Evolutionary conservation across 1,140 invertebrate genomes (phyloP), one percentile per base, ranked within the genome.

Genomic region (Sipha flava): DNA sequence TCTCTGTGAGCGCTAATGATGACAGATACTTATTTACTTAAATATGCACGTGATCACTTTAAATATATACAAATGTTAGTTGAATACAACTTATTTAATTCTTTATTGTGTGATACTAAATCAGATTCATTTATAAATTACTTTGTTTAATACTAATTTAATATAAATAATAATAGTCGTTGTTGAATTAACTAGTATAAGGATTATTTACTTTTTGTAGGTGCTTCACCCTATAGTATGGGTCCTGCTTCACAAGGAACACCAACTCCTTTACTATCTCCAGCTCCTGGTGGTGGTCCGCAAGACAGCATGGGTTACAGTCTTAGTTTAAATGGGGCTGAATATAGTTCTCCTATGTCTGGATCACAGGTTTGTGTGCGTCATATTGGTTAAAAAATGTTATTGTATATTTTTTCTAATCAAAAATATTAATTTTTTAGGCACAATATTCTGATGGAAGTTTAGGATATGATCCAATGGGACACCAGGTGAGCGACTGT

Each of bases 191-290:
- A 62, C 31, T 62, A 62, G 34, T 34, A 62, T 62, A n/a, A 62
- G 34, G n/a, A 34, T 34, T n/a, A 43, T 59, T 59, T 68, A 29
- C 23, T 81, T 87, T 87, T 86, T 88, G 87, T 90, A 89, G 93
- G 92, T 85, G 94, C 94, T 81, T 96, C 94, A 81, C 94, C 94
- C 75, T 97, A 96, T 88, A 94, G 92, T 83, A 92, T 95, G 92
- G 93, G 92, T 82, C 89, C 90, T 81, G 91, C 91, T 80, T 91
- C 92, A 79, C 92, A 93, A 83, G 93, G 94, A 82, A 94, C 94
- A 72, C 92, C 94, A 73, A 95, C 93, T 83, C 94, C 94, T 57
- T 94, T 96, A 92, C 95, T 96, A 93, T 95, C 94, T 80, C 94
- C 94, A 81, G 94, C 94, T 83, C 94, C 94, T 49, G 90, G 92